phyloP scores from a whole-genome alignment of 2,888 invertebrate species.

The Calameuta idolon region DNA sequence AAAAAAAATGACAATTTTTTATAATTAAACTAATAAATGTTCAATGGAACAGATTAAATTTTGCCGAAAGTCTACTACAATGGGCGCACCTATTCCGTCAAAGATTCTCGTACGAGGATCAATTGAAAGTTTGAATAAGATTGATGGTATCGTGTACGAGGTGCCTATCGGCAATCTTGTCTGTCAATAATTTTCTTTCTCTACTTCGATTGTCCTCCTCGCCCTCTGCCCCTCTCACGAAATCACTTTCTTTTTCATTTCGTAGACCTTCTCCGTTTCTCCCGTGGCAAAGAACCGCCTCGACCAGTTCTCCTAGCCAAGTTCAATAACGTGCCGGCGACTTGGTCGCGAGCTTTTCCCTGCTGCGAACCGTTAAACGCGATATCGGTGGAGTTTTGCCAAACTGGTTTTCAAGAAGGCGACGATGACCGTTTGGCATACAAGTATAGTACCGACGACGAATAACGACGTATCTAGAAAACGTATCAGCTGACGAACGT shows the following conservation, averaged over 20 bases:
- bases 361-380: slow-evolving; percentile 1
- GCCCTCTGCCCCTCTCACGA: too few relatives aligned
- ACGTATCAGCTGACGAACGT: not conserved
- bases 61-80: not conserved
- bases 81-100: not conserved
- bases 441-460: not conserved
- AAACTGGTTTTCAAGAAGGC: not conserved
- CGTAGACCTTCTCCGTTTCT: not conserved
- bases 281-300: not conserved
- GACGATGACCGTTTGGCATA: not conserved
- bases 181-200: not conserved
- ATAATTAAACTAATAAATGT: too few relatives aligned
- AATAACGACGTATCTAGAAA: not conserved
- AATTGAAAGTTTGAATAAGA: not conserved
- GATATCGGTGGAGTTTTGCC: not conserved
- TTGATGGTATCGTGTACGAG: not conserved
- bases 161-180: not conserved
- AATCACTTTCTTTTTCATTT: slow-evolving; percentile 1
- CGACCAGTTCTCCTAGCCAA: not conserved
- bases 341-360: not conserved
- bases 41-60: not conserved
- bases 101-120: not conserved
- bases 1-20: not conserved
- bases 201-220: not conserved
- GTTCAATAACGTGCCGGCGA: slow-evolving; percentile 4